These are phyloP conservation scores for Ernsta delagoae DNA, from an alignment of 2,888 invertebrate genomes.

Conservation along the genomic window DNA sequence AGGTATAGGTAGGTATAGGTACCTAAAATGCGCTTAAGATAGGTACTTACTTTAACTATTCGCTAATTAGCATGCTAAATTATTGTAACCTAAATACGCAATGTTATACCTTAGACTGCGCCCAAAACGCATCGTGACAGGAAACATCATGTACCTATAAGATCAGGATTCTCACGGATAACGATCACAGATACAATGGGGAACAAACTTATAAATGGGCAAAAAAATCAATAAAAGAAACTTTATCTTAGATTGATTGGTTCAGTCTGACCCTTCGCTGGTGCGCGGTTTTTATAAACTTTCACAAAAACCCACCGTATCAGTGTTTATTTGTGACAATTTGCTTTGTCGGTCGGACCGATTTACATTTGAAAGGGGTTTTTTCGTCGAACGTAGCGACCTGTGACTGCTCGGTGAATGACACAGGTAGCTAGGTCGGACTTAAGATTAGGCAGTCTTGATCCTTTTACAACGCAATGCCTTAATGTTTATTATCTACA, in stretches of 20 bases:
- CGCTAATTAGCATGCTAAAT: too few species aligned
- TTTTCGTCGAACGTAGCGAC: slow-evolving; percentile 73
- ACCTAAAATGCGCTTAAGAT: too few species aligned
- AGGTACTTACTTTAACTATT: too few species aligned
- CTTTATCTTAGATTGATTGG: slow-evolving; percentile 83
- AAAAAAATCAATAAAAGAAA: slow-evolving; percentile 74
- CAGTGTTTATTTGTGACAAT: slow-evolving; percentile 85
- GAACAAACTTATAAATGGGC: slow-evolving; percentile 56
- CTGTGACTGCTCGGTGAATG: slow-evolving; percentile 81
- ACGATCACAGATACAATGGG: slow-evolving; percentile 68
- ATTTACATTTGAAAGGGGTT: slow-evolving; percentile 82
- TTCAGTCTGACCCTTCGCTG: slow-evolving; percentile 78
- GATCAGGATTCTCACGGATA: slow-evolving; percentile 64
- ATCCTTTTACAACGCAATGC: slow-evolving; percentile 46
- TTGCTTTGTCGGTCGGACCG: slow-evolving; percentile 83
- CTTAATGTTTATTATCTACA: slow-evolving; percentile 6
- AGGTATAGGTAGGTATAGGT: too few species aligned
- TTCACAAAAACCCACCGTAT: slow-evolving; percentile 79
- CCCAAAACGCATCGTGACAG: slow-evolving; percentile 31
- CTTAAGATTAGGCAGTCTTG: slow-evolving; percentile 55
- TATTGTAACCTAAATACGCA: too few species aligned
- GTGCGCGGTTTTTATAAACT: slow-evolving; percentile 76
- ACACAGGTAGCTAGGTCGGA: slow-evolving; percentile 70
- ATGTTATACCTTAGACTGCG: neutral
- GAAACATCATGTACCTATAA: slow-evolving; percentile 40